A percentile compares a stretch with the other conserved stretches of the same genome.
Evolutionary conservation across 2,113 vertebrate species (phyloP).

Genomic region (Tichodroma muraria): DNA sequence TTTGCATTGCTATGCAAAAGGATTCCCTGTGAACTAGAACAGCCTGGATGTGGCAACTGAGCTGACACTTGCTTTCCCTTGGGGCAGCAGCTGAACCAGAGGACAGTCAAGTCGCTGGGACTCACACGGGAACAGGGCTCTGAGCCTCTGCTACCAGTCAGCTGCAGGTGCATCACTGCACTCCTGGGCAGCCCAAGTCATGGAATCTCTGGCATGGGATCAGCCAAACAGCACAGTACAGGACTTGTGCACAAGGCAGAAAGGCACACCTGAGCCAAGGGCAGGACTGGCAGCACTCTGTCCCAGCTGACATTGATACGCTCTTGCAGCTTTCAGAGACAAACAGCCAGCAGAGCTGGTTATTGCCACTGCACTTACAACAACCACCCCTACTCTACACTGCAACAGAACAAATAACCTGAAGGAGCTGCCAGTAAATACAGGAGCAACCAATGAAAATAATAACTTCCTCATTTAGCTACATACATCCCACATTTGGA

Average conservation of each 20-base stretch:
- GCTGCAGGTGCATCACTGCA: neutral
- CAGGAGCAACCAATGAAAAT: neutral
- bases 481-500: neutral
- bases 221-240: neutral
- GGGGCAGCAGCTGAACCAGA: neutral
- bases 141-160: neutral
- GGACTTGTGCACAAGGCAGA: neutral
- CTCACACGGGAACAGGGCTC: neutral
- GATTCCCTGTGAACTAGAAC: neutral
- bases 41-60: neutral
- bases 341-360: neutral
- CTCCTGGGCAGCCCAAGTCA: neutral
- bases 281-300: neutral
- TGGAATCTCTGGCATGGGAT: neutral
- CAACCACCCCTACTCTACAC: neutral
- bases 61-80: neutral
- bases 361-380: neutral
- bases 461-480: neutral
- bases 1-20: neutral
- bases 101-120: neutral
- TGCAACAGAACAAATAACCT: neutral
- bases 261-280: neutral
- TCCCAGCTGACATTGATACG: accelerated
- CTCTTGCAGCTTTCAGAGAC: neutral
- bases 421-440: neutral